phyloP scores from a whole-genome alignment of 2,888 invertebrate genomes.

The Drosophila heteroneura region DNA sequence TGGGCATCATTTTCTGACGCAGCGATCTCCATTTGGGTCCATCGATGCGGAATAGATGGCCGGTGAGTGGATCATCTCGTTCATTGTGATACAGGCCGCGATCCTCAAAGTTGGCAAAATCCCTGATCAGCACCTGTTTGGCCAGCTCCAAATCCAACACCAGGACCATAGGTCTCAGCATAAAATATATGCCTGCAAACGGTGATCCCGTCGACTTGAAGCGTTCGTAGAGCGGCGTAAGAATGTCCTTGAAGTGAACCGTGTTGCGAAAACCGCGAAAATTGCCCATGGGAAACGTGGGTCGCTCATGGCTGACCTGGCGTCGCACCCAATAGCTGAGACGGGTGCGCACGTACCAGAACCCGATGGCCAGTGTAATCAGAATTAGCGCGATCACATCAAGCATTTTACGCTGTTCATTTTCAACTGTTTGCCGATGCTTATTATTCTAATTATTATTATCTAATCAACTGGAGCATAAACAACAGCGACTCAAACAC shows the following conservation, averaged over 20 bases:
- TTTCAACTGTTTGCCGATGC: constrained; percentile 41
- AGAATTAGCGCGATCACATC: constrained; percentile 63
- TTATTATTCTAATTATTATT: not conserved
- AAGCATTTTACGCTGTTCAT: constrained; percentile 56
- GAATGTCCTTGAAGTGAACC: constrained; percentile 55
- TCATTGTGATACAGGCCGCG: constrained; percentile 81
- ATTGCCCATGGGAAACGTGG: constrained; percentile 71
- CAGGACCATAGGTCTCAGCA: constrained; percentile 74
- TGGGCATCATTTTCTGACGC: constrained; percentile 85
- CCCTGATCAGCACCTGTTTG: constrained; percentile 66
- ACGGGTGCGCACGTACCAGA: constrained; percentile 63
- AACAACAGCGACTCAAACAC: constrained; percentile 11
- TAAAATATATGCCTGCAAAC: constrained; percentile 73
- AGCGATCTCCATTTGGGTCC: constrained; percentile 84
- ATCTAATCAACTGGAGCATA: constrained; percentile 18
- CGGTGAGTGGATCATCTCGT: constrained; percentile 82
- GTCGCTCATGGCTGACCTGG: constrained; percentile 59
- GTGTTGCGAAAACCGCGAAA: constrained; percentile 56
- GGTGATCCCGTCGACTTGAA: constrained; percentile 55
- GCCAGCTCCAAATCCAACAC: constrained; percentile 67
- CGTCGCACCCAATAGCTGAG: constrained; percentile 71
- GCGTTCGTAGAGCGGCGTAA: constrained; percentile 62
- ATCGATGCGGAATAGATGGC: constrained; percentile 80
- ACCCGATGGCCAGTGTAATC: constrained; percentile 49
- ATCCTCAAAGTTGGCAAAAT: constrained; percentile 82